A percentile compares a stretch with the other conserved stretches of the same genome.
Conservation (phyloP, 2,113 vertebrate genomes). For the Pluvianellus socialis region DNA sequence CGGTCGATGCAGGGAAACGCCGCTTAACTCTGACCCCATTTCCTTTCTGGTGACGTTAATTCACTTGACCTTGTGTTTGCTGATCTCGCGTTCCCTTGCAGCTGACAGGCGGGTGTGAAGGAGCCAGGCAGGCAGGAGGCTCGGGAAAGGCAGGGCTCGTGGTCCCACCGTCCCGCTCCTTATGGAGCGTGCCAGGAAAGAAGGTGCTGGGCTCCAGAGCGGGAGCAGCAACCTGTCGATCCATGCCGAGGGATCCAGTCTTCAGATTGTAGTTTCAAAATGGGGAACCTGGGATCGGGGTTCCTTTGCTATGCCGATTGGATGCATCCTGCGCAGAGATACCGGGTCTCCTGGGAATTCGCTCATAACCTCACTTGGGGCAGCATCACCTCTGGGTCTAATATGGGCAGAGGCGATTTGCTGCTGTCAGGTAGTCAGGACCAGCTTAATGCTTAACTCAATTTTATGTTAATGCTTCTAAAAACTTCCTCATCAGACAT, state of each 20-base stretch:
- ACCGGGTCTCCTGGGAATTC: neutral
- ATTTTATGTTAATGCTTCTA: neutral
- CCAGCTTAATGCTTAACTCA: neutral
- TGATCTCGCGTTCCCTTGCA: neutral
- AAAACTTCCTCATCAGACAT: neutral
- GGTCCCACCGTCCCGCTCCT: neutral
- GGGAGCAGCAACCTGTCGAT: rapidly evolving
- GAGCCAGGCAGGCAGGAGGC: neutral
- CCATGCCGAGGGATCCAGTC: rapidly evolving
- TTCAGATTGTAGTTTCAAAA: neutral
- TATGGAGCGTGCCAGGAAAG: rapidly evolving
- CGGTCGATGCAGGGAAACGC: neutral
- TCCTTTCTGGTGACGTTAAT: neutral
- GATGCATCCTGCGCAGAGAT: rapidly evolving
- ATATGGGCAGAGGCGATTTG: neutral
- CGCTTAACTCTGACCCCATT: neutral
- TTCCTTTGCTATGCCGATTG: neutral
- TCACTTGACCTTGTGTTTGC: neutral
- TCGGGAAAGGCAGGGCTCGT: neutral
- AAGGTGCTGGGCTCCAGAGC: rapidly evolving
- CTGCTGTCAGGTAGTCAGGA: neutral
- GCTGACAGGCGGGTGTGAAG: neutral
- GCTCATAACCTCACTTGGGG: neutral
- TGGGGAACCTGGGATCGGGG: neutral
- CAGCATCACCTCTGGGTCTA: neutral